A percentile compares a stretch with the other conserved stretches of the same genome.
These are phyloP conservation scores for Ptilonorhynchus violaceus DNA, from an alignment of 2,113 vertebrate genomes.

Conservation along the genomic window DNA sequence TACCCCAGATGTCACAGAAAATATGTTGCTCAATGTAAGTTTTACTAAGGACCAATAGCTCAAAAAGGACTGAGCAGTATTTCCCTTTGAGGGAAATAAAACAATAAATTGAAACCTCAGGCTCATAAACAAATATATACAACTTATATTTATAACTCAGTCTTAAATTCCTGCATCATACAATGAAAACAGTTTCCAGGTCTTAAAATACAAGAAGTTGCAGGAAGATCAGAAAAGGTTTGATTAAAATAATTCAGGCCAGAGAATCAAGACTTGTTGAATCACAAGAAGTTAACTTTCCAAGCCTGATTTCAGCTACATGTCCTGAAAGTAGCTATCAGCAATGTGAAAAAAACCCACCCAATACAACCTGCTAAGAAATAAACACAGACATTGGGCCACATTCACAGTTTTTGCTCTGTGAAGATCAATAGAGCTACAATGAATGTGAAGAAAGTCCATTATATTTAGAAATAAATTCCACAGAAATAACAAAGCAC, in stretches of 20 bases:
- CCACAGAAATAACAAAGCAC: not conserved
- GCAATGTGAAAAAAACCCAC: accelerated
- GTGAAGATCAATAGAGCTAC: not conserved
- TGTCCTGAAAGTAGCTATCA: not conserved
- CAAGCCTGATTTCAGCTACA: not conserved
- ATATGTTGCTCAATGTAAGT: not conserved
- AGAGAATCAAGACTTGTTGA: not conserved
- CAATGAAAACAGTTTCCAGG: not conserved
- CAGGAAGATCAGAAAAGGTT: not conserved
- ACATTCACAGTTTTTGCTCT: not conserved
- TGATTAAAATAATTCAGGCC: not conserved
- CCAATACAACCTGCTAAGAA: not conserved
- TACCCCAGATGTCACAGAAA: not conserved
- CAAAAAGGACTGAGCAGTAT: not conserved
- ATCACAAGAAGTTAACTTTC: not conserved
- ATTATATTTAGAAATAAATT: not conserved
- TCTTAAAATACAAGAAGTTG: not conserved
- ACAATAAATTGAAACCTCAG: not conserved
- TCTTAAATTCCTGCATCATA: not conserved
- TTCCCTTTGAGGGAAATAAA: not conserved
- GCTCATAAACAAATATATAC: not conserved
- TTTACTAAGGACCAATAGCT: not conserved
- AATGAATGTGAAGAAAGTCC: not conserved
- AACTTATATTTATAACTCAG: not conserved
- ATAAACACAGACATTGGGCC: not conserved